phyloP scores from a whole-genome alignment of 37 sponge, comb jelly and placozoan species.

The Mnemiopsis leidyi region DNA sequence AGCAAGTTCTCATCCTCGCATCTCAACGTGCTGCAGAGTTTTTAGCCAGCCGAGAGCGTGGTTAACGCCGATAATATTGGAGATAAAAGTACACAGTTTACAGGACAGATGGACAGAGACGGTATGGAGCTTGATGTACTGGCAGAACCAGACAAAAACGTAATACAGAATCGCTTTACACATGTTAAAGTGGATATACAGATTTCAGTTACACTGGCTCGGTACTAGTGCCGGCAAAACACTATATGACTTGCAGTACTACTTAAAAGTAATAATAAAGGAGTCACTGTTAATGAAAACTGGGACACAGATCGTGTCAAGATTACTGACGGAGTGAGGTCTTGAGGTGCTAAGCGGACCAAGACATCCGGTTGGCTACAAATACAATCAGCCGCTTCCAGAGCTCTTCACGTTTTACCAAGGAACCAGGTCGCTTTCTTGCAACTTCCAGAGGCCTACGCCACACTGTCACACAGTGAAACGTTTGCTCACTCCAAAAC shows the following conservation, averaged over 20 bases:
- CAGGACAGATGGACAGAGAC: conserved; percentile 1
- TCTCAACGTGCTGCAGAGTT: too few species aligned
- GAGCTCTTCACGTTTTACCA: not conserved
- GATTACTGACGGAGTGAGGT: not conserved
- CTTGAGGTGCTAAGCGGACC: not conserved
- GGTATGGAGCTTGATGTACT: conserved; percentile 45
- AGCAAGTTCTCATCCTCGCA: conserved; percentile 26
- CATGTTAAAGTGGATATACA: conserved; percentile 2
- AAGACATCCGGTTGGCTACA: not conserved
- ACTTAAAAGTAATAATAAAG: not conserved
- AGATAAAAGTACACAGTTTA: not conserved
- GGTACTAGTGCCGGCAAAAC: not conserved
- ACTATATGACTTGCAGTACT: not conserved
- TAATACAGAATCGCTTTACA: not conserved
- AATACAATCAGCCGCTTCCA: not conserved
- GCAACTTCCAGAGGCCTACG: not conserved
- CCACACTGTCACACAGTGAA: not conserved
- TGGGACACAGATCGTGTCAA: not conserved
- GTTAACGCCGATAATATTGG: not conserved
- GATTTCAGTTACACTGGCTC: not conserved
- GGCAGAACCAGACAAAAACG: not conserved
- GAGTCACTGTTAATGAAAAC: not conserved
- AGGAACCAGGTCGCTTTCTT: not conserved
- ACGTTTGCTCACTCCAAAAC: not conserved
- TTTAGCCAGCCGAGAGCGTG: not conserved